Conservation (phyloP, 2,797 vertebrate species). For the Ptychobarbus kaznakovi region DNA sequence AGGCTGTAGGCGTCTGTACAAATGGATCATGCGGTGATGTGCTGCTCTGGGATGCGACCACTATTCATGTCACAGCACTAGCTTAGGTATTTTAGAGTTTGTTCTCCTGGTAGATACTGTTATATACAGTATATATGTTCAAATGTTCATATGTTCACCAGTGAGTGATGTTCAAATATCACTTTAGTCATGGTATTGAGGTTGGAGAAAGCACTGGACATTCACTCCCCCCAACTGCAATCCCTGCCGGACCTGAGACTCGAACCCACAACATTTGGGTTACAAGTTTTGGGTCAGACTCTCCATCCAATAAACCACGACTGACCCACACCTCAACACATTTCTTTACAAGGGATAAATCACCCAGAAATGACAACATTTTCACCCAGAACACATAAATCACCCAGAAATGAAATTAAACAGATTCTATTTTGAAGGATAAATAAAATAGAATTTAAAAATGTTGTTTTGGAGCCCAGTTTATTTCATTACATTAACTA, state of each 20-base stretch:
- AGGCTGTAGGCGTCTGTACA: conserved; percentile 48
- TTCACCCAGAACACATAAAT: too few species aligned
- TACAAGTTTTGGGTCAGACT: too few species aligned
- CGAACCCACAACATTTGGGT: too few species aligned
- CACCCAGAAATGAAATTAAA: not conserved
- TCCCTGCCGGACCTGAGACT: too few species aligned
- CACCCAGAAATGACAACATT: not conserved
- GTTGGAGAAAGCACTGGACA: too few species aligned
- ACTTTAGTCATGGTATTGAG: too few species aligned
- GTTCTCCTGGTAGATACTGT: not conserved
- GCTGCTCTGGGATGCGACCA: not conserved
- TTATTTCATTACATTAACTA: not conserved
- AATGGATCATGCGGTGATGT: conserved; percentile 32
- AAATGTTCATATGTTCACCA: too few species aligned
- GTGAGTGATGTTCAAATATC: too few species aligned
- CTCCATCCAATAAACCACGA: too few species aligned
- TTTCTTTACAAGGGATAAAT: not conserved
- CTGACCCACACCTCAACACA: not conserved
- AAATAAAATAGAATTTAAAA: not conserved
- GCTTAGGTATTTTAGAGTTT: not conserved
- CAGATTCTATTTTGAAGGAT: too few species aligned
- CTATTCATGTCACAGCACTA: conserved; percentile 9
- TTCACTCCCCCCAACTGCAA: too few species aligned
- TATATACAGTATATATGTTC: not conserved
- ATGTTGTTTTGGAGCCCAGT: not conserved